phyloP scores from a whole-genome alignment of 1,140 invertebrate genomes.

The Aphelinus atriplicis region DNA sequence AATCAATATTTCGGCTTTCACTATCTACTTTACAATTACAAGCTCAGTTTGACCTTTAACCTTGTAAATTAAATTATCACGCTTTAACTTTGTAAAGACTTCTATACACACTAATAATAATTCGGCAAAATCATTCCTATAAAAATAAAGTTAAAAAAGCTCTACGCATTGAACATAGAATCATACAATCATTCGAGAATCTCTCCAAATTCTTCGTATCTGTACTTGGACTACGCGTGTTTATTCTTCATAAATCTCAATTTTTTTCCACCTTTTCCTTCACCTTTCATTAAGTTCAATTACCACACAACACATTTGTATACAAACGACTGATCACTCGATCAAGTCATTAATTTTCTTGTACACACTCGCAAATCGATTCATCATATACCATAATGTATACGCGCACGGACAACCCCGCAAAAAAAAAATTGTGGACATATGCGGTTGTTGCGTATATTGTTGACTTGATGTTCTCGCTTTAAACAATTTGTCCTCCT shows the following conservation, averaged over 20 bases:
- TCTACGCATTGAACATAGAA: constrained; percentile 26
- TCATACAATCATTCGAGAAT: not conserved
- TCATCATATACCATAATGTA: not conserved
- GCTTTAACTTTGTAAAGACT: not conserved
- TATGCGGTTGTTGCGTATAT: not conserved
- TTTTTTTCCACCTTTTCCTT: not conserved
- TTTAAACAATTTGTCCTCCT: constrained; percentile 1
- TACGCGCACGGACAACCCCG: not conserved
- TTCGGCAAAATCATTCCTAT: constrained; percentile 33
- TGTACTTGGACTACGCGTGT: not conserved
- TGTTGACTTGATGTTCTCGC: constrained; percentile 2
- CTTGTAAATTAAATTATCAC: constrained; percentile 1
- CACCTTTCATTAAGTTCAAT: not conserved
- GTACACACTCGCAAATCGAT: constrained; percentile 15
- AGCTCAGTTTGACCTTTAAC: constrained; percentile 18
- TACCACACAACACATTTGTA: constrained; percentile 27
- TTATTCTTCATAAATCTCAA: not conserved
- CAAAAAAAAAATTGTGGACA: constrained; percentile 22
- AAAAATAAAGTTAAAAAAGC: constrained; percentile 36
- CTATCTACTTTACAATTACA: constrained; percentile 24
- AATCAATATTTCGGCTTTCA: constrained; percentile 11
- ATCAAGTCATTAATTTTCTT: constrained; percentile 11
- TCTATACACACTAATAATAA: constrained; percentile 24
- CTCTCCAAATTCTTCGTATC: not conserved
- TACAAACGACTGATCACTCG: constrained; percentile 10